These are phyloP conservation scores for Drosophila limbata DNA, from an alignment of 2,888 invertebrate species.

Conservation along the genomic window DNA sequence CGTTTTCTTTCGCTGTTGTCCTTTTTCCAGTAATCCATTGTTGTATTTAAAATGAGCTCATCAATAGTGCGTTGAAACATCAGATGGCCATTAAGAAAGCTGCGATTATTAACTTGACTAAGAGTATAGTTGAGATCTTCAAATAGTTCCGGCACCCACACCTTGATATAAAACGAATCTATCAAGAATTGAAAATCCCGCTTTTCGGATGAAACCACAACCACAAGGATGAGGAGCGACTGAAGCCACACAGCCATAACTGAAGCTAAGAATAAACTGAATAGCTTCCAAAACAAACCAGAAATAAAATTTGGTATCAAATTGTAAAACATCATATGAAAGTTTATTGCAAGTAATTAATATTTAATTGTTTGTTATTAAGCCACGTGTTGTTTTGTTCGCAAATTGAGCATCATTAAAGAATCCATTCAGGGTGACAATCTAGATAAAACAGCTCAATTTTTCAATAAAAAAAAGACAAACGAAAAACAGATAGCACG, in stretches of 20 bases:
- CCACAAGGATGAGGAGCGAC: neutral
- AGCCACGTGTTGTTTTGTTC: neutral
- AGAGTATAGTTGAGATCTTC: constrained; percentile 18
- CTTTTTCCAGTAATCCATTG: constrained; percentile 8
- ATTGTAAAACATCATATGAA: neutral
- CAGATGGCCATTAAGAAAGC: constrained; percentile 31
- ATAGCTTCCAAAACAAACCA: neutral
- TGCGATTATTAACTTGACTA: constrained; percentile 21
- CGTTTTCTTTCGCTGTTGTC: neutral
- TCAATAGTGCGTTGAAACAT: constrained; percentile 6
- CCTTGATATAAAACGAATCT: constrained; percentile 18
- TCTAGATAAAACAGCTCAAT: neutral
- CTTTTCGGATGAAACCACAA: constrained; percentile 4
- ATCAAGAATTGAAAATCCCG: constrained; percentile 21
- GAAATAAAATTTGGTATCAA: neutral
- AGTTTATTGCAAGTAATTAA: neutral
- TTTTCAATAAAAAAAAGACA: neutral
- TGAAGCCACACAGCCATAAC: neutral
- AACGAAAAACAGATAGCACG: neutral
- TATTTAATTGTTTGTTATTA: neutral
- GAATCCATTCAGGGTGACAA: neutral
- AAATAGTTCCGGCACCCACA: constrained; percentile 5
- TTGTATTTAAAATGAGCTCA: neutral
- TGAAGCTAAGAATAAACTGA: neutral
- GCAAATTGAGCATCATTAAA: neutral